These are phyloP conservation scores for Gallirallus australis DNA, from an alignment of 2,797 vertebrate genomes.

Conservation along the genomic window DNA sequence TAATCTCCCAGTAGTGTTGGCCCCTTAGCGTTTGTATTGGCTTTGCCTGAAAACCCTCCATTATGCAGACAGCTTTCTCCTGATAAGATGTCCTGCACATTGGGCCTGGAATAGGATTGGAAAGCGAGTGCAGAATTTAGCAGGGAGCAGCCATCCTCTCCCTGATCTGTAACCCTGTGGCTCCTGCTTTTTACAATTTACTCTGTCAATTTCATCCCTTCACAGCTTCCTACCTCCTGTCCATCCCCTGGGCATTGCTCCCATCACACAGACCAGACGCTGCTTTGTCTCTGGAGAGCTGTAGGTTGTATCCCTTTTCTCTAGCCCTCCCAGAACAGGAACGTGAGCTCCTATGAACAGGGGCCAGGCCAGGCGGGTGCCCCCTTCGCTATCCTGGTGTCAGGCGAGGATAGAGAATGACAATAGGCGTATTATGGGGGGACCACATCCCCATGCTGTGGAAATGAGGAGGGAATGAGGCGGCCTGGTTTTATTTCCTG, in stretches of 20 bases:
- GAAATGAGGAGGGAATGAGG: conserved; percentile 20
- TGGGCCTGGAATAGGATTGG: neutral
- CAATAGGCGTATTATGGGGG: neutral
- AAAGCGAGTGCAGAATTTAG: conserved; percentile 5
- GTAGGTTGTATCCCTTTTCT: neutral
- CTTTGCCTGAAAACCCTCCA: conserved; percentile 56
- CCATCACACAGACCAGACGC: neutral
- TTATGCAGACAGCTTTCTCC: conserved; percentile 47
- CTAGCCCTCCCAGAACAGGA: neutral
- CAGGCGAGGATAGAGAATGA: neutral
- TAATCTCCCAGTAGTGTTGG: conserved; percentile 38
- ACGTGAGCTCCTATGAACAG: neutral
- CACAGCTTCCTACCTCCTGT: neutral
- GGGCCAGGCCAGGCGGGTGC: neutral
- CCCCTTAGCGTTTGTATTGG: conserved; percentile 42
- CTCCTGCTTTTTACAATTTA: conserved; percentile 2
- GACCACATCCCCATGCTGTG: neutral
- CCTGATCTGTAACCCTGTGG: neutral
- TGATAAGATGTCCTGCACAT: conserved; percentile 31
- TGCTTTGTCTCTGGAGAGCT: neutral
- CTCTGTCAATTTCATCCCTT: neutral
- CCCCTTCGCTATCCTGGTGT: neutral
- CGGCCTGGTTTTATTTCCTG: conserved; percentile 54
- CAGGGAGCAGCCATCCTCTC: neutral
- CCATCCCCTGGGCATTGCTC: neutral